These are phyloP conservation scores for Genyomyrus donnyi DNA, from an alignment of 2,113 vertebrate genomes.

Conservation along the genomic window DNA sequence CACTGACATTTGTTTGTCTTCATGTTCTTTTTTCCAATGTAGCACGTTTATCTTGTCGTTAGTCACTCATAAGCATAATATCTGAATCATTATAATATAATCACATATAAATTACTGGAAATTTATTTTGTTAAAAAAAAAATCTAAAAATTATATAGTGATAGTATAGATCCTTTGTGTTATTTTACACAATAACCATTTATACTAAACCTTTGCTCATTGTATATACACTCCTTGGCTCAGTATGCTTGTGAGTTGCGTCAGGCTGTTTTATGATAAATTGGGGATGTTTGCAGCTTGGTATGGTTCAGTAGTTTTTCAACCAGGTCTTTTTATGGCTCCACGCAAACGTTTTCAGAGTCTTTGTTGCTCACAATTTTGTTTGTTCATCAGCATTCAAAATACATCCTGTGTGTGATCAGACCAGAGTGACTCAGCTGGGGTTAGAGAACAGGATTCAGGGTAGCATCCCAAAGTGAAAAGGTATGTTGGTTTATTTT, in stretches of 20 bases:
- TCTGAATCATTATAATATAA: neutral
- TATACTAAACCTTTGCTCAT: neutral
- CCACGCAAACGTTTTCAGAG: neutral
- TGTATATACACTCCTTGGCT: neutral
- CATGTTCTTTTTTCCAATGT: neutral
- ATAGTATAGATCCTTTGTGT: neutral
- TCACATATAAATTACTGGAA: neutral
- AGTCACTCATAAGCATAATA: neutral
- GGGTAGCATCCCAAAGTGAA: conserved; percentile 1
- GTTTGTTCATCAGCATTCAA: conserved; percentile 20
- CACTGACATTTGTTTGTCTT: neutral
- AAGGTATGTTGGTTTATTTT: conserved; percentile 26
- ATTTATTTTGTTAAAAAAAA: neutral
- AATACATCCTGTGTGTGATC: conserved; percentile 22
- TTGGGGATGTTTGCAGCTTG: neutral
- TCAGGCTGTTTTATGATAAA: neutral
- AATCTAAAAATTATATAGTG: neutral
- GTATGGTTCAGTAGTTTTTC: neutral
- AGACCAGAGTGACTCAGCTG: conserved; percentile 24
- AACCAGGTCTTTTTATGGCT: neutral
- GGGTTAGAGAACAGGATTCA: neutral
- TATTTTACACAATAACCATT: neutral
- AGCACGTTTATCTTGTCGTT: neutral
- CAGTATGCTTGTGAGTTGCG: neutral
- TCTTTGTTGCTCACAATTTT: conserved; percentile 21